Evolutionary conservation across 2,113 vertebrate species (phyloP), one percentile per base, ranked within the genome.

Genomic region (Steatornis caripensis): DNA sequence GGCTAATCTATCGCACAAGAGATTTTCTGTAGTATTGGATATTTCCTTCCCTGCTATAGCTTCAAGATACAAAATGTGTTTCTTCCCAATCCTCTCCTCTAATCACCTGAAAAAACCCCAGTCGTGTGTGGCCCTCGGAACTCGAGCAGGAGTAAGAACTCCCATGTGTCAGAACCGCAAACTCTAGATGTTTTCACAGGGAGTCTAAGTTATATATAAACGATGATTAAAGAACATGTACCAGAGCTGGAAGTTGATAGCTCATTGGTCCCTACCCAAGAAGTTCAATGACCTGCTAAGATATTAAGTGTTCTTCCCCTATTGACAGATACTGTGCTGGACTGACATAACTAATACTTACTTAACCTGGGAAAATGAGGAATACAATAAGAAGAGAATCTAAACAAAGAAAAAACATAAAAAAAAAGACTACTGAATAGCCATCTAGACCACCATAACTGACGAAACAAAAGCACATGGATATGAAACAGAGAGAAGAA

Each of bases 171-270:
- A 92, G 62, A 92, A 68, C 1, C 70, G 66, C 85, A 95, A 55
- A 84, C 61, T 82, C 49, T 14, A 53, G 24, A 71, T 78, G 43
- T 68, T 90, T 81, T 39, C 61, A 39, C 6, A 53, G 57, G 77
- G 53, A 92, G 36, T 30, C 53, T 65, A 68, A 74, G 76, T 90
- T 96, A 93, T 92, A 89, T 89, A 79, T 89, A 94, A 92, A 89
- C 29, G 12, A 32, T 79, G 46, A 92, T 77, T 95, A 62, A 80
- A 48, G 55, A 89, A 79, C 37, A 36, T 32, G 68, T 39, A 93
- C 62, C 79, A 71, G 74, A 94, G 2, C 6, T 68, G 78, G 55
- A 93, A 89, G 41, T 34, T 57, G 88, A 95, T 61, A 92, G 60
- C 24, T 87, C 54, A 68, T 8, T 74, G 62, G 86, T 81, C 54